These are phyloP conservation scores for Carterocephalus palaemon DNA, from an alignment of 2,888 invertebrate genomes.

Conservation along the genomic window DNA sequence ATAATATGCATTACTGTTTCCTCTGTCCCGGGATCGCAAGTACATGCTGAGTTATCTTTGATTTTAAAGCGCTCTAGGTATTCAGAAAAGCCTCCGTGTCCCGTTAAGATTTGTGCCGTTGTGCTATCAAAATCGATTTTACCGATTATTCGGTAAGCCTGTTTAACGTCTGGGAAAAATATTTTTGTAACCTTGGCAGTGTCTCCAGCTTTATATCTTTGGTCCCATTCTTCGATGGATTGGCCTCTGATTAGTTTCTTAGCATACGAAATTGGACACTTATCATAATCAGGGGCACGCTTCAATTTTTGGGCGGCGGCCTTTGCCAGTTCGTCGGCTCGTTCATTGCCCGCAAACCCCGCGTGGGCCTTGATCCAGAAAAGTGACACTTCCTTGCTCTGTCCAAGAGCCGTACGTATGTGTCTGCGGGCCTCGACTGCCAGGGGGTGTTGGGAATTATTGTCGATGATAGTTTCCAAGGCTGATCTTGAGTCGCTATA, in stretches of 20 bases:
- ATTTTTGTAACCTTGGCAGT: not conserved
- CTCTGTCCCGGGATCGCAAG: not conserved
- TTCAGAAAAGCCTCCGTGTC: not conserved
- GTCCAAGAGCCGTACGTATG: not conserved
- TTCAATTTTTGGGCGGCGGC: not conserved
- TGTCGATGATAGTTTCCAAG: not conserved
- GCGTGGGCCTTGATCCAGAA: too few relatives aligned
- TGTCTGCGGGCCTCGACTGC: not conserved
- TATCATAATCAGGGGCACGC: not conserved
- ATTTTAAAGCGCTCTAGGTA: not conserved
- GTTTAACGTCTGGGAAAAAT: not conserved
- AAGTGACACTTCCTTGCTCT: too few relatives aligned
- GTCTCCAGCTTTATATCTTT: not conserved
- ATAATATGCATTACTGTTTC: not conserved
- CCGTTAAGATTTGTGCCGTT: not conserved
- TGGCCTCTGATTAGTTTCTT: not conserved
- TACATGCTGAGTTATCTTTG: not conserved
- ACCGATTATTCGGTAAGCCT: not conserved
- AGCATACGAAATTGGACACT: not conserved
- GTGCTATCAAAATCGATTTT: not conserved
- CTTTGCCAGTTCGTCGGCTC: not conserved
- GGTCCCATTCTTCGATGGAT: not conserved
- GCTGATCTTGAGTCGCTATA: not conserved
- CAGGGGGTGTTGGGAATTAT: too few relatives aligned
- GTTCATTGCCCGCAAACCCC: too few relatives aligned